Conservation (phyloP, 2,797 vertebrate species). For the Tenualosa ilisha region DNA sequence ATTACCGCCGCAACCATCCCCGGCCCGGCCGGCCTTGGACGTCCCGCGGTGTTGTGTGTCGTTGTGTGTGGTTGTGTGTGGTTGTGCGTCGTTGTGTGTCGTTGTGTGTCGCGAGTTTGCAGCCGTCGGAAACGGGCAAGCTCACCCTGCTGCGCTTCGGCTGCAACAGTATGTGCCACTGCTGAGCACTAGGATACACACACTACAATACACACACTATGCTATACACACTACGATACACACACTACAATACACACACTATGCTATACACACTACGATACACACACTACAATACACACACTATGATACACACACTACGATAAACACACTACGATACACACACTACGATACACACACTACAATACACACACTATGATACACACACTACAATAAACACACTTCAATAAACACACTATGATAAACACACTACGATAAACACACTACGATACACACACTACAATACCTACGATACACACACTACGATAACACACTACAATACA, state of each 20-base stretch:
- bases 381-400: too few species aligned
- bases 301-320: background rate
- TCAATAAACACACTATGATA: too few species aligned
- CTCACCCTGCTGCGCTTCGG: slow-evolving; percentile 34
- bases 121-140: slow-evolving; percentile 59
- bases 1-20: slow-evolving; percentile 64
- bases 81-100: slow-evolving; percentile 49
- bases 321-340: too few species aligned
- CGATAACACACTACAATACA: background rate
- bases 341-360: too few species aligned
- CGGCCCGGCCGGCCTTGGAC: slow-evolving; percentile 61
- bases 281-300: background rate
- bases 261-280: too few species aligned
- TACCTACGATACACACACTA: too few species aligned
- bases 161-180: background rate
- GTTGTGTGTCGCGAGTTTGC: slow-evolving; percentile 62
- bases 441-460: too few species aligned
- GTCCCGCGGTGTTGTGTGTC: slow-evolving; percentile 39
- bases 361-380: background rate
- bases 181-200: too few species aligned
- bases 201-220: background rate
- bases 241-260: too few species aligned
- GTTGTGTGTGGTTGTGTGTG: too few species aligned
- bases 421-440: too few species aligned
- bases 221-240: too few species aligned